These are phyloP conservation scores for Aix galericulata DNA, from an alignment of 2,113 vertebrate species.

Conservation along the genomic window DNA sequence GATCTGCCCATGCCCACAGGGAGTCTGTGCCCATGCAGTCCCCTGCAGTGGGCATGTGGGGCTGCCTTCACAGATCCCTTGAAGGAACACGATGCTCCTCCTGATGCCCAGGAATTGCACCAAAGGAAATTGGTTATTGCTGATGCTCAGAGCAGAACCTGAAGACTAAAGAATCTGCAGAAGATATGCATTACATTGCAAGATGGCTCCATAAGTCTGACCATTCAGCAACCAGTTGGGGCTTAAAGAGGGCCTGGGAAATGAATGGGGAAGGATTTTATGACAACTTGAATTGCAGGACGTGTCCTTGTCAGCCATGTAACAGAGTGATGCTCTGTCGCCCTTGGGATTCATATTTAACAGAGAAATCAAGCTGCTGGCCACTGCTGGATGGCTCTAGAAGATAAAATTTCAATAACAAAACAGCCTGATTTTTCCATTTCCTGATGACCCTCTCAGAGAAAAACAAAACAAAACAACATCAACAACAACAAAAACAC, in stretches of 20 bases:
- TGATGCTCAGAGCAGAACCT: background rate
- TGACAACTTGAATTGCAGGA: background rate
- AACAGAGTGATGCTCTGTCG: accelerated
- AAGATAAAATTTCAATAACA: background rate
- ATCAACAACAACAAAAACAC: no score
- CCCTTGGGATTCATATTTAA: background rate
- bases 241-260: background rate
- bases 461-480: background rate
- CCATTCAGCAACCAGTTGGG: background rate
- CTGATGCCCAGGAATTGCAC: background rate
- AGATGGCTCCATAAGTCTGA: accelerated
- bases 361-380: background rate
- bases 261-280: background rate
- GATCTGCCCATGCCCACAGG: background rate
- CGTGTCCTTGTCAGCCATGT: background rate
- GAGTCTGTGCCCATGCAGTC: background rate
- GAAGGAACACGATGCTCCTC: accelerated
- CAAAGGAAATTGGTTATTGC: background rate
- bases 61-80: no score
- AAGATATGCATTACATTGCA: background rate
- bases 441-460: background rate
- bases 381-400: accelerated
- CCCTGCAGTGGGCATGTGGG: background rate
- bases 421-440: background rate
- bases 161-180: accelerated